These are phyloP conservation scores for Thrips palmi DNA, from an alignment of 1,140 invertebrate genomes.

Conservation along the genomic window DNA sequence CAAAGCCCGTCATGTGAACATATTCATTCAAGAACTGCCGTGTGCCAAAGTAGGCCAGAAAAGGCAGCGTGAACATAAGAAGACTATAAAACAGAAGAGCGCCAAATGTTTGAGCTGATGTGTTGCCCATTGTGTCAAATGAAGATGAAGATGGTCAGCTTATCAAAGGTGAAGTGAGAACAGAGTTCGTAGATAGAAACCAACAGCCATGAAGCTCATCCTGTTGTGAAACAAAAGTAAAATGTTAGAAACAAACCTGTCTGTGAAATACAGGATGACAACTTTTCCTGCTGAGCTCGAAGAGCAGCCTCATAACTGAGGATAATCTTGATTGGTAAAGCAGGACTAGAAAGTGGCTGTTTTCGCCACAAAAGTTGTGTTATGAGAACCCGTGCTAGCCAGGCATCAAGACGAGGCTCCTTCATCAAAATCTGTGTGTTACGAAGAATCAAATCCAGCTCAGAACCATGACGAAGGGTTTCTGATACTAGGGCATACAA, in stretches of 20 bases:
- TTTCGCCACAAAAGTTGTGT: slow-evolving; percentile 70
- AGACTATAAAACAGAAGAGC: slow-evolving; percentile 56
- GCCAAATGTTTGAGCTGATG: slow-evolving; percentile 28
- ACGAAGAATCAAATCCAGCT: slow-evolving; percentile 16
- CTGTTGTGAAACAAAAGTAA: background rate
- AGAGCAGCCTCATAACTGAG: background rate
- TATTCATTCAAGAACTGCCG: slow-evolving; percentile 37
- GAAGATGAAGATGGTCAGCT: slow-evolving; percentile 24
- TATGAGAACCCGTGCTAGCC: slow-evolving; percentile 53
- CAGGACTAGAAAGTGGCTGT: slow-evolving; percentile 29
- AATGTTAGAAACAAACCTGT: too few species aligned
- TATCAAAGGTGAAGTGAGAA: slow-evolving; percentile 19
- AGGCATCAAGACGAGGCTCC: slow-evolving; percentile 43
- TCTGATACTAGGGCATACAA: slow-evolving; percentile 52
- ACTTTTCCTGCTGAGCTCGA: background rate
- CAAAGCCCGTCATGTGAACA: slow-evolving; percentile 36
- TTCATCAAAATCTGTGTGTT: slow-evolving; percentile 39
- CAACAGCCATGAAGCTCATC: slow-evolving; percentile 4
- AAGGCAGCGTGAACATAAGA: slow-evolving; percentile 67
- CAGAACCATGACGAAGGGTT: slow-evolving; percentile 37
- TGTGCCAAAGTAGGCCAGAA: slow-evolving; percentile 49
- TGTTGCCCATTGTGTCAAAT: slow-evolving; percentile 22
- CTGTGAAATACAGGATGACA: background rate
- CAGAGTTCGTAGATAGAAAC: slow-evolving; percentile 13
- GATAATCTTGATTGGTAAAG: slow-evolving; percentile 10